These are phyloP conservation scores for Ictalurus furcatus DNA, from an alignment of 2,113 vertebrate genomes.

Conservation along the genomic window DNA sequence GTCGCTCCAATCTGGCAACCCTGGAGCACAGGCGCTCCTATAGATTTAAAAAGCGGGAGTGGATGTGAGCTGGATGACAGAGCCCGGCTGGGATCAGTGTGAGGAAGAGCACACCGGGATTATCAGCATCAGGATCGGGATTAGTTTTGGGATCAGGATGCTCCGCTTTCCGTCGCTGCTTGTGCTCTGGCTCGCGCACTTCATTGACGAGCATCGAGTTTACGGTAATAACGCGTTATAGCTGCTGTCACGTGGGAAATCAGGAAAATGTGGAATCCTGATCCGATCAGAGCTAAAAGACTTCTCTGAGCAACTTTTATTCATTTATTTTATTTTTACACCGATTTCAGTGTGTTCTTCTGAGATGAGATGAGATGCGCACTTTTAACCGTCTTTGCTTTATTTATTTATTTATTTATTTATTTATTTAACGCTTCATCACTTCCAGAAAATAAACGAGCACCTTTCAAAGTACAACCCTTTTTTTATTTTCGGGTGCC, in stretches of 20 bases:
- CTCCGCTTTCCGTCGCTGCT: conserved; percentile 75
- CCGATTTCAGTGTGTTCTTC: background rate
- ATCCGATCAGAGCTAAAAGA: background rate
- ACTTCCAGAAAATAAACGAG: background rate
- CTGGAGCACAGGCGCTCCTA: conserved; percentile 75
- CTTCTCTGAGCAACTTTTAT: no score
- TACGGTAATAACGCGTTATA: conserved; percentile 76
- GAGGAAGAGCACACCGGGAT: conserved; percentile 16
- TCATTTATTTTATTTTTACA: background rate
- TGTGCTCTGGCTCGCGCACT: conserved; percentile 79
- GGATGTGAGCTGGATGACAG: conserved; percentile 80
- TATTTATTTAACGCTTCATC: background rate
- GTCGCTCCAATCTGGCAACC: conserved; percentile 26
- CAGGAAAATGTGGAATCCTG: background rate
- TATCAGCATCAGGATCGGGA: conserved; percentile 64
- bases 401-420: background rate
- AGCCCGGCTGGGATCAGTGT: conserved; percentile 15
- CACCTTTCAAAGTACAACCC: background rate
- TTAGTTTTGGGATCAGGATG: conserved; percentile 71
- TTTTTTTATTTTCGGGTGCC: no score
- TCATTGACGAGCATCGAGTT: conserved; percentile 81
- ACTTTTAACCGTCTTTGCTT: background rate
- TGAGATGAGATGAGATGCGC: background rate
- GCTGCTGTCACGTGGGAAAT: background rate
- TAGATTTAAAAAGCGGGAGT: conserved; percentile 90